These are phyloP conservation scores for Listronotus bonariensis DNA, from an alignment of 1,140 invertebrate genomes.

Conservation along the genomic window DNA sequence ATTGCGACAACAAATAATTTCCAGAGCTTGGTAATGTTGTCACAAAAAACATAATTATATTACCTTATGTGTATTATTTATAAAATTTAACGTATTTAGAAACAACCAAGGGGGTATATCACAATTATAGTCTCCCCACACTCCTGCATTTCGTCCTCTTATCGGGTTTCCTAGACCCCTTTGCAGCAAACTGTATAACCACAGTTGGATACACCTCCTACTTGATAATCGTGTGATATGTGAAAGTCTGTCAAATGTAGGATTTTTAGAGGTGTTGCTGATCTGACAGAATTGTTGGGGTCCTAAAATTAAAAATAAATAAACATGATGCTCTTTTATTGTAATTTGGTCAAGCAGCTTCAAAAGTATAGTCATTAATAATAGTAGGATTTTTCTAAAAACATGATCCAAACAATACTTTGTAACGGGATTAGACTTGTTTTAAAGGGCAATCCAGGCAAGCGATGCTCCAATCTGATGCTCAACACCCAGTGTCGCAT, in stretches of 20 bases:
- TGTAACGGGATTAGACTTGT: no score
- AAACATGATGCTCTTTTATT: neutral
- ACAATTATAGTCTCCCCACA: slow-evolving; percentile 79
- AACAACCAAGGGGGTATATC: slow-evolving; percentile 72
- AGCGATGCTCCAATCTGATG: no score
- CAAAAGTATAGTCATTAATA: no score
- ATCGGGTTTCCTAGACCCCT: slow-evolving; percentile 43
- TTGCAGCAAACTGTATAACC: slow-evolving; percentile 80
- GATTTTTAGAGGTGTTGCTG: slow-evolving; percentile 56
- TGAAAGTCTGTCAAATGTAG: slow-evolving; percentile 82
- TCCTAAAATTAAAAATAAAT: neutral
- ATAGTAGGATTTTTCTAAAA: no score
- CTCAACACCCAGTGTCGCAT: no score
- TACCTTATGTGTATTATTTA: slow-evolving; percentile 63
- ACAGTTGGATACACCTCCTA: slow-evolving; percentile 71
- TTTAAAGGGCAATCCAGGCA: no score
- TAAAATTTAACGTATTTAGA: slow-evolving; percentile 63
- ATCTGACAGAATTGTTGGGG: slow-evolving; percentile 33
- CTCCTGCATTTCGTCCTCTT: slow-evolving; percentile 70
- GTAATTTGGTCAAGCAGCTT: no score
- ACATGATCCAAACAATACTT: no score
- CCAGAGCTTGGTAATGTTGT: neutral
- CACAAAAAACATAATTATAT: slow-evolving; percentile 15
- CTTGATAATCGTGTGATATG: slow-evolving; percentile 73
- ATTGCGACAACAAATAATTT: no score